Base-by-base conservation (phyloP, 2,797 vertebrate species). In the Hirundo rustica region DNA sequence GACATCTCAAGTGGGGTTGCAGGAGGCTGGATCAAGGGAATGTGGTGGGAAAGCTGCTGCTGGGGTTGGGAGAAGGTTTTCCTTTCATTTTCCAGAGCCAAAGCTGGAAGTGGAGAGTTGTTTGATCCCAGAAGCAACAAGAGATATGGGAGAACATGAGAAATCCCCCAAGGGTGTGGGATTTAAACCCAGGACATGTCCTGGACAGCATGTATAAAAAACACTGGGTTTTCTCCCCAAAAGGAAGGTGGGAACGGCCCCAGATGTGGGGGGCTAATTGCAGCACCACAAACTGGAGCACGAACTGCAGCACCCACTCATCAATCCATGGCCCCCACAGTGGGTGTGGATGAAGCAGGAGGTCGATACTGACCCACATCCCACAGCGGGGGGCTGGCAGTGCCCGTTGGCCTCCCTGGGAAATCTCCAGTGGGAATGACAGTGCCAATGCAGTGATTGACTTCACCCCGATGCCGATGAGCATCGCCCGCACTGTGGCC, bases 401-500 rank as follows among this genome's bases (percentile, higher is more conserved):
- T 23, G 57, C 65, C 79, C 2, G 0, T 0, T 4, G 16, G 15
- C 15, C 26, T 36, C 85, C 50, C 48, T 18, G 54, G 74, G 54
- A 34, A 50, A 65, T n/a, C 50, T 51, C 57, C n/a, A 27, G 29
- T 26, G 57, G 76, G 64, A 81, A 30, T 0, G 4, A 12, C 0
- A 1, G 58, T 5, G 5, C 77, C 6, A 1, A 12, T 9, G 7
- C n/a, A 3, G 4, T 1, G 42, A 3, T 1, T 8, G n/a, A 34
- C 26, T 48, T 32, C 15, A 40, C 26, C 32, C 51, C 0, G 0
- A 25, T 7, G 29, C 48, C 0, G 0, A 4, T 0, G 4, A 25
- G 58, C 64, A 4, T 10, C 2, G 0, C 18, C 79, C 0, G 0
- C 0, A 0, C 40, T 0, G 0, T 47, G 19, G 62, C 14, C 40